phyloP scores from a whole-genome alignment of 2,888 invertebrate genomes.

The Drosophila phalerata region DNA sequence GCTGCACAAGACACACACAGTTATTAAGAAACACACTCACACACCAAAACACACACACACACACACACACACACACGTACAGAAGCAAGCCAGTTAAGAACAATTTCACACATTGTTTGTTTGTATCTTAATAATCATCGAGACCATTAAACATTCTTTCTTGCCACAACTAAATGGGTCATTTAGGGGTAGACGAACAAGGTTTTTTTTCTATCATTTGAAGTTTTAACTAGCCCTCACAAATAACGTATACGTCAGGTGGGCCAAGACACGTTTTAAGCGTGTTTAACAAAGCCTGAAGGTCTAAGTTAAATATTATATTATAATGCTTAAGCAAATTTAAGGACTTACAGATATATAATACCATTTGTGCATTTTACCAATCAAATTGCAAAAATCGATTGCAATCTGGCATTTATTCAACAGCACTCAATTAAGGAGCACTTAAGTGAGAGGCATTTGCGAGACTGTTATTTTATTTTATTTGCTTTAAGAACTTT shows the following conservation, averaged over 20 bases:
- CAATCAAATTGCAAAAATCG: constrained; percentile 11
- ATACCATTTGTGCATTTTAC: not conserved
- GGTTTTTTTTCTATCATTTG: constrained; percentile 24
- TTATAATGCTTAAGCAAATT: not conserved
- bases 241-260: constrained; percentile 22
- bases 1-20: constrained; percentile 58
- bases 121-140: constrained; percentile 37
- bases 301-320: not conserved
- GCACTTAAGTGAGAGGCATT: constrained; percentile 23
- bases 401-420: constrained; percentile 32
- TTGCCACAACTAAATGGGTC: constrained; percentile 33
- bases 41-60: constrained; percentile 10
- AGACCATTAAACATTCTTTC: constrained; percentile 37
- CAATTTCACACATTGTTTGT: constrained; percentile 39
- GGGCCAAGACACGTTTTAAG: no score
- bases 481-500: constrained; percentile 20
- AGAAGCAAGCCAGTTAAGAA: constrained; percentile 32
- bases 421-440: constrained; percentile 63
- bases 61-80: not conserved
- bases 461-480: constrained; percentile 1
- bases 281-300: not conserved
- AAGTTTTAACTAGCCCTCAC: constrained; percentile 33
- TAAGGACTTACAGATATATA: not conserved
- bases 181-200: constrained; percentile 5
- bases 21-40: constrained; percentile 58